Conservation (phyloP, 2,113 vertebrate genomes). For the Isichthys henryi region DNA sequence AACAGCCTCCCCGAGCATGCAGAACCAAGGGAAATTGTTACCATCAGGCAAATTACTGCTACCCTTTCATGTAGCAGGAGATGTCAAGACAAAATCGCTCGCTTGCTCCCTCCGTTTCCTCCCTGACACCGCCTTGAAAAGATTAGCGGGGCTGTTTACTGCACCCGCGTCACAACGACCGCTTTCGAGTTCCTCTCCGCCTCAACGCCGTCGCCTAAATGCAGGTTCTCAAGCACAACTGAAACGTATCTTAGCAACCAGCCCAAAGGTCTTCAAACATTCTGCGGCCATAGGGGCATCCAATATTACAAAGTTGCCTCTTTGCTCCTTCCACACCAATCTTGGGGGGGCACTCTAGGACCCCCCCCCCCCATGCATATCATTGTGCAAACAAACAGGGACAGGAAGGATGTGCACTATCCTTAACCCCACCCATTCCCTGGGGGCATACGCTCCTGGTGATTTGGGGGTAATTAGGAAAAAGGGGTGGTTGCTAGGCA, state of each 20-base stretch:
- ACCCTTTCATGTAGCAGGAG: not conserved
- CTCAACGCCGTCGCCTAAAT: not conserved
- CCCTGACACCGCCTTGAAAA: not conserved
- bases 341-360: not conserved
- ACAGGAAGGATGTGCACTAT: not conserved
- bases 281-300: not conserved
- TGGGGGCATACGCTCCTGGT: not conserved
- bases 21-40: not conserved
- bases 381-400: not conserved
- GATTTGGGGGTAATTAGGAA: not conserved
- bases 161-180: not conserved
- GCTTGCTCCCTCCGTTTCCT: not conserved
- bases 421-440: not conserved
- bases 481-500: not conserved
- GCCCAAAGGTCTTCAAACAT: not conserved
- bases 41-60: not conserved
- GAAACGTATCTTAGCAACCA: constrained; percentile 10
- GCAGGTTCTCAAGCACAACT: not conserved
- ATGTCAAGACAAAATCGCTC: not conserved
- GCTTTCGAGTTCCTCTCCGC: not conserved
- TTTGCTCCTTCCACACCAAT: not conserved
- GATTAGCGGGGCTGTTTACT: not conserved
- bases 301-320: not conserved
- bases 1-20: not conserved
- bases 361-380: not conserved